Evolutionary conservation across 2,888 invertebrate species (phyloP).

Genomic region (Arge pagana): DNA sequence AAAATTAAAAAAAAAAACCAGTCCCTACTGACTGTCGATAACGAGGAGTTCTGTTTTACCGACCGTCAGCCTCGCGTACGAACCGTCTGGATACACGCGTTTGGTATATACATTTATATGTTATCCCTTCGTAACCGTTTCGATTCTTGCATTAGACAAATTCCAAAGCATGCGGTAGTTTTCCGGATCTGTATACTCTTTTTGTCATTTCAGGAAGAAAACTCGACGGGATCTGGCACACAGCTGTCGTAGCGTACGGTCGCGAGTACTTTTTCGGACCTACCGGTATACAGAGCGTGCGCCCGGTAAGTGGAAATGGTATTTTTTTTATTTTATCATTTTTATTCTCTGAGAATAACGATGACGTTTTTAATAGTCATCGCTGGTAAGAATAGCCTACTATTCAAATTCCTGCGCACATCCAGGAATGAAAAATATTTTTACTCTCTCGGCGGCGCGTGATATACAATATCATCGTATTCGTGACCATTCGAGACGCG

Average conservation of each 20-base stretch:
- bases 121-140: not conserved
- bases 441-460: too few relatives aligned
- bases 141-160: not conserved
- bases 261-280: slow-evolving; percentile 88
- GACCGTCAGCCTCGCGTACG: slow-evolving; percentile 13
- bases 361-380: too few relatives aligned
- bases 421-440: too few relatives aligned
- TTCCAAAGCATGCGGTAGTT: too few relatives aligned
- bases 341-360: not conserved
- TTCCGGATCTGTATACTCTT: slow-evolving; percentile 13
- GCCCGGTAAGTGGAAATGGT: slow-evolving; percentile 72
- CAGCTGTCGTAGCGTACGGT: slow-evolving; percentile 85
- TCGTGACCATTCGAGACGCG: too few relatives aligned
- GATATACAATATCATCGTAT: too few relatives aligned
- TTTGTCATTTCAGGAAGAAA: slow-evolving; percentile 69
- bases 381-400: too few relatives aligned
- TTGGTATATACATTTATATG: not conserved
- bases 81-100: slow-evolving; percentile 5
- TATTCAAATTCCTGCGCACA: too few relatives aligned
- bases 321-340: not conserved
- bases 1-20: too few relatives aligned
- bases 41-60: slow-evolving; percentile 1
- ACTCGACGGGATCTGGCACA: slow-evolving; percentile 93
- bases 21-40: not conserved
- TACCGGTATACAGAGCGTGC: slow-evolving; percentile 76